Conservation (phyloP, 2,888 invertebrate species). For the Scrobipalpa atriplicella region DNA sequence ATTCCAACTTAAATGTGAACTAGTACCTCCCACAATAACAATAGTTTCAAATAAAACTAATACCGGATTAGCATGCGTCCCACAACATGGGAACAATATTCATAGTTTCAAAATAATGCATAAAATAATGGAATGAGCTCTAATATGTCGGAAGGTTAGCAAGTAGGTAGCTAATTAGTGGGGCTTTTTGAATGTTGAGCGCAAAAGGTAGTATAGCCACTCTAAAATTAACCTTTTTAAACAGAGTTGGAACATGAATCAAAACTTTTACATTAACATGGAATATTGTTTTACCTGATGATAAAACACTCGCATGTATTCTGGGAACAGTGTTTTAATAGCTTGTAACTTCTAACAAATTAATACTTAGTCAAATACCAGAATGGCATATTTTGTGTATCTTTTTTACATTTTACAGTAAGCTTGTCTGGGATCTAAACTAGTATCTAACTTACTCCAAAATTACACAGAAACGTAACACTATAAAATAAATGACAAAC, state of each 20-base stretch:
- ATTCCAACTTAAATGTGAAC: background rate
- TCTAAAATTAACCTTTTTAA: background rate
- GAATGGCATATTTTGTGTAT: too few species aligned
- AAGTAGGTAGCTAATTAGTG: background rate
- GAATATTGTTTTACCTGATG: too few species aligned
- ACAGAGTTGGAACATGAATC: background rate
- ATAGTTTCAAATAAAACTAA: too few species aligned
- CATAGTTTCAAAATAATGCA: background rate
- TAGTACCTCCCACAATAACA: background rate
- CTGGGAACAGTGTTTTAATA: too few species aligned
- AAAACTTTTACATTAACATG: too few species aligned
- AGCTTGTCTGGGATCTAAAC: too few species aligned
- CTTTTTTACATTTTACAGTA: too few species aligned
- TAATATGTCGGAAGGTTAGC: background rate
- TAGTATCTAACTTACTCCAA: background rate
- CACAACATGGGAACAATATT: background rate
- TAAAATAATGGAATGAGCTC: background rate
- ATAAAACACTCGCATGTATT: too few species aligned
- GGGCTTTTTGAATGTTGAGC: background rate
- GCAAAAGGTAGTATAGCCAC: background rate
- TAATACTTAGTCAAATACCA: too few species aligned
- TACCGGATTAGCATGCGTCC: background rate
- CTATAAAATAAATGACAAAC: background rate
- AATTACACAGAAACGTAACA: background rate
- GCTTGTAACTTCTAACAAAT: too few species aligned